These are phyloP conservation scores for Bergia sp. DNA, from an alignment of 92 coral and sea anemone genomes.

Conservation along the genomic window DNA sequence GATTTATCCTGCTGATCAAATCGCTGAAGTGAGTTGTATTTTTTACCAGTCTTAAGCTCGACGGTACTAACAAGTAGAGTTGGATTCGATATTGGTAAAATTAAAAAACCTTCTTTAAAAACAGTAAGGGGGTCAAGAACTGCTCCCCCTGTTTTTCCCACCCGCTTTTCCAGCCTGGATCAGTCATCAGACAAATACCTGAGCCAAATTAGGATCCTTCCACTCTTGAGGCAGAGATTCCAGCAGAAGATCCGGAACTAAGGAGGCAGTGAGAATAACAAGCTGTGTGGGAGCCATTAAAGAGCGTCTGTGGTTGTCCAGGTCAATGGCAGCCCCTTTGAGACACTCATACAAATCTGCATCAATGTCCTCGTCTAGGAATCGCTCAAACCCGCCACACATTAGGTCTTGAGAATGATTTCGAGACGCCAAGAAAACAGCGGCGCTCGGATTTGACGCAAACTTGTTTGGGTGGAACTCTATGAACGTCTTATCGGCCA, in stretches of 20 bases:
- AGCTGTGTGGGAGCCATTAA: slow-evolving; percentile 73
- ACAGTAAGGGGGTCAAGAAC: not conserved
- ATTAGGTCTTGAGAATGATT: slow-evolving; percentile 69
- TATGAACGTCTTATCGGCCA: slow-evolving; percentile 75
- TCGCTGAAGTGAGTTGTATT: not conserved
- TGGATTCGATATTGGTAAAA: not conserved
- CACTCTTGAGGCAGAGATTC: slow-evolving; percentile 81
- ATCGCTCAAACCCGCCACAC: slow-evolving; percentile 72
- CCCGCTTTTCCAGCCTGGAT: not conserved
- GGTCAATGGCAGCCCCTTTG: slow-evolving; percentile 61
- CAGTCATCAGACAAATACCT: not conserved
- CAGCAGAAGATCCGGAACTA: slow-evolving; percentile 79
- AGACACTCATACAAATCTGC: slow-evolving; percentile 60
- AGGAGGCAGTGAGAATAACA: slow-evolving; percentile 61
- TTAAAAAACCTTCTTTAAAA: too few species aligned
- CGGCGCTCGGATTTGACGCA: slow-evolving; percentile 55
- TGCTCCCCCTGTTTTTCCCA: not conserved
- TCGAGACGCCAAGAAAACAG: slow-evolving; percentile 73
- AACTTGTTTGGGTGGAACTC: slow-evolving; percentile 64
- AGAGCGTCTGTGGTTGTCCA: slow-evolving; percentile 47
- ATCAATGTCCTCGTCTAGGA: slow-evolving; percentile 71
- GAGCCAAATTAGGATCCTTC: slow-evolving; percentile 48
- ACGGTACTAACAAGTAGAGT: not conserved
- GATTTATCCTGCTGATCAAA: too few species aligned
- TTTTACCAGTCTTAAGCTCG: not conserved